phyloP scores from a whole-genome alignment of 1,140 invertebrate species.

The Elymnias hypermnestra region DNA sequence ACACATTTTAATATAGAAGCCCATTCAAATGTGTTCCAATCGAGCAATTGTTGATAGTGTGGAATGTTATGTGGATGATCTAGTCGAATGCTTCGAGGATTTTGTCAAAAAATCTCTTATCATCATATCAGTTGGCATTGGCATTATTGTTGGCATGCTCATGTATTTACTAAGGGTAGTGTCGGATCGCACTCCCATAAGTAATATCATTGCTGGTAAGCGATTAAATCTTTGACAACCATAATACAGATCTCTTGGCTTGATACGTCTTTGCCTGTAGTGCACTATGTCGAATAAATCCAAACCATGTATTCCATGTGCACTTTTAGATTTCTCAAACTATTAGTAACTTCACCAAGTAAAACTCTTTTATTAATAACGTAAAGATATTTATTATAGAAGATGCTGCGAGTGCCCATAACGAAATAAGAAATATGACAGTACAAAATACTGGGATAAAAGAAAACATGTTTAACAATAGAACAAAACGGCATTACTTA shows the following conservation, averaged over 20 bases:
- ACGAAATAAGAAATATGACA: conserved; percentile 3
- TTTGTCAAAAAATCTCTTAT: conserved; percentile 45
- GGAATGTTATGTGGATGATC: conserved; percentile 36
- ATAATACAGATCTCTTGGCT: no score
- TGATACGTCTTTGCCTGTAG: no score
- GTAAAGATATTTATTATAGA: neutral
- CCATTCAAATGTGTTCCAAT: conserved; percentile 37
- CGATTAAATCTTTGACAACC: no score
- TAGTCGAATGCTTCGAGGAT: conserved; percentile 43
- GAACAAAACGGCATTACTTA: no score
- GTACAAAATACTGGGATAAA: no score
- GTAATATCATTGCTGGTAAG: neutral
- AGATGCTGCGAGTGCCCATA: neutral
- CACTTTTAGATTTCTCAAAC: no score
- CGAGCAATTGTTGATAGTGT: conserved; percentile 26
- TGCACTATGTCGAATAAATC: no score
- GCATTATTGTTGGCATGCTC: conserved; percentile 29
- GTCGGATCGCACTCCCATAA: conserved; percentile 12
- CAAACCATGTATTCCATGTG: no score
- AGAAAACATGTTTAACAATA: no score
- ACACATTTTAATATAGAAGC: conserved; percentile 41
- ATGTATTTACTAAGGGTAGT: conserved; percentile 34
- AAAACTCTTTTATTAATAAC: no score
- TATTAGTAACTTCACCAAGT: no score
- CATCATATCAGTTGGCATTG: conserved; percentile 33